These are phyloP conservation scores for Ammodytes dubius DNA, from an alignment of 2,113 vertebrate genomes.

Conservation along the genomic window DNA sequence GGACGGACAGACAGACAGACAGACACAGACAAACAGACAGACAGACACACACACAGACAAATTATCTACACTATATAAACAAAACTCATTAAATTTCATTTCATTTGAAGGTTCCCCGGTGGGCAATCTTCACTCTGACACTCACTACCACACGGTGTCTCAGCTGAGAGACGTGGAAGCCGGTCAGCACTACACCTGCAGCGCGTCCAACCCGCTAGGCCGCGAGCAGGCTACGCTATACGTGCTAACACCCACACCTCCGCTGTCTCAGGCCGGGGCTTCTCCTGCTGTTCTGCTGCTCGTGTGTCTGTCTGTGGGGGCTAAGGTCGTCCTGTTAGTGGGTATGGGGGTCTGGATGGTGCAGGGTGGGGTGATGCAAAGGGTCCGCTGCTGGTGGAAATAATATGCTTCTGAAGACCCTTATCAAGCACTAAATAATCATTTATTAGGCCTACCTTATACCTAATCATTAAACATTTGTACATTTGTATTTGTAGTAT, in stretches of 20 bases:
- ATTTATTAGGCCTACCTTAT: too few species aligned
- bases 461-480: too few species aligned
- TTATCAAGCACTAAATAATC: too few species aligned
- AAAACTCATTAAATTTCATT: too few species aligned
- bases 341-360: conserved; percentile 74
- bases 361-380: conserved; percentile 39
- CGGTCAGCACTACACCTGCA: conserved; percentile 91
- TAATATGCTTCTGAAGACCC: conserved; percentile 20
- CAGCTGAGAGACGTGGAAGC: conserved; percentile 86
- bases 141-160: conserved; percentile 81
- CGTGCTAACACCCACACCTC: conserved; percentile 63
- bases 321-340: conserved; percentile 78
- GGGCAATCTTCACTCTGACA: conserved; percentile 8
- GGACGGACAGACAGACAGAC: too few species aligned
- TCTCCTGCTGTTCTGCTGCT: conserved; percentile 71
- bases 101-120: neutral
- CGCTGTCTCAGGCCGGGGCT: neutral
- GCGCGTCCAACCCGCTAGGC: conserved; percentile 85
- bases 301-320: conserved; percentile 70
- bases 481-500: too few species aligned
- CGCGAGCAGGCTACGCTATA: conserved; percentile 82
- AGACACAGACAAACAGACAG: too few species aligned
- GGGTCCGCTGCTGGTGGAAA: conserved; percentile 47
- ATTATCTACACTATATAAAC: too few species aligned
- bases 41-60: too few species aligned